A percentile compares a stretch with the other conserved stretches of the same genome.
Evolutionary conservation across 2,888 invertebrate genomes (phyloP).

Genomic region (Polietes domitor): DNA sequence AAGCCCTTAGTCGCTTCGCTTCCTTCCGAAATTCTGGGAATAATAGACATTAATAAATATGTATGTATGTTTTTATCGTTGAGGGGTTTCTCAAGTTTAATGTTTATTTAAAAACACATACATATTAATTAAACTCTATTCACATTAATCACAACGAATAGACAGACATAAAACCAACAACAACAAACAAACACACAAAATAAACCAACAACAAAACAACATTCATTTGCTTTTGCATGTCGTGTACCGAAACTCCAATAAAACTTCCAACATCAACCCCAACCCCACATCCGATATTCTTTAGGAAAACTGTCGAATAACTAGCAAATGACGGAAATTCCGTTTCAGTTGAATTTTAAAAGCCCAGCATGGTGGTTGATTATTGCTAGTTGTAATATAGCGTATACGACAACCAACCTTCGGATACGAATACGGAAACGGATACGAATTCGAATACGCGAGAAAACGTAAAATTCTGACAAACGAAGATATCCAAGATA

Average conservation of each 20-base stretch:
- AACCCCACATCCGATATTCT: background rate
- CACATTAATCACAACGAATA: slow-evolving; percentile 5
- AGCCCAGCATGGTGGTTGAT: slow-evolving; percentile 43
- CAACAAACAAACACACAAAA: slow-evolving; percentile 12
- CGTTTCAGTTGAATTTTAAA: slow-evolving; percentile 56
- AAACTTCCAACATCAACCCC: background rate
- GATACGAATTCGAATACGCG: background rate
- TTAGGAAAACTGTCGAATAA: slow-evolving; percentile 25
- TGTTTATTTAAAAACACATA: slow-evolving; percentile 18
- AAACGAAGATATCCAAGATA: background rate
- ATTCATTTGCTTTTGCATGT: slow-evolving; percentile 26
- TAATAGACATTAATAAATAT: no score
- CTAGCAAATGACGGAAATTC: background rate
- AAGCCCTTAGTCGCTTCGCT: background rate
- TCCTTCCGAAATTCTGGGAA: no score
- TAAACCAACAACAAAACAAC: slow-evolving; percentile 33
- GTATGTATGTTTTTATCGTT: background rate
- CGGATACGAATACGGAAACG: background rate
- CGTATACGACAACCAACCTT: background rate
- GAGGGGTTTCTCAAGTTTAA: slow-evolving; percentile 1
- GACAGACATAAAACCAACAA: background rate
- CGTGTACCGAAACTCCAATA: slow-evolving; percentile 27
- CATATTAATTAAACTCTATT: slow-evolving; percentile 24
- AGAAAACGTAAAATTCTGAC: background rate
- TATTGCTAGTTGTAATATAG: background rate